Percentiles rank a stretch among this genome's conserved stretches.
Evolutionary conservation across 2,113 vertebrate species (phyloP).

Genomic region (Tragelaphus scriptus): DNA sequence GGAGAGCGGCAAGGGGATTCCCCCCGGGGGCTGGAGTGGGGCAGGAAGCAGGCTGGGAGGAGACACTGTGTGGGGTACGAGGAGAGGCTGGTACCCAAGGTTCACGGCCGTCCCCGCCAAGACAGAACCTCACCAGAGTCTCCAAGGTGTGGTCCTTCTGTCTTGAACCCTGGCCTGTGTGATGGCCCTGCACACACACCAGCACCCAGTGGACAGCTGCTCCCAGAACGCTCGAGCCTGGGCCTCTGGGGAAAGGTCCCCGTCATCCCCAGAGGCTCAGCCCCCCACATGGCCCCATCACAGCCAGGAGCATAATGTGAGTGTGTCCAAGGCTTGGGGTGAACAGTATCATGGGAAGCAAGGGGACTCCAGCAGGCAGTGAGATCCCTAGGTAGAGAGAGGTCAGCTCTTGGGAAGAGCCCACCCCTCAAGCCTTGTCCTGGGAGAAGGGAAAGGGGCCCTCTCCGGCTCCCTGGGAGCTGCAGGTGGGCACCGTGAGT

Average conservation of each 20-base stretch:
- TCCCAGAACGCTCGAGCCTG: fast-evolving
- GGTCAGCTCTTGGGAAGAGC: neutral
- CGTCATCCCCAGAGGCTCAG: fast-evolving
- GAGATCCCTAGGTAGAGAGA: neutral
- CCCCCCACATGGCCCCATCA: neutral
- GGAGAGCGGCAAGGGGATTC: fast-evolving
- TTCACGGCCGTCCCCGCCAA: fast-evolving
- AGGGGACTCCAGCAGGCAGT: fast-evolving
- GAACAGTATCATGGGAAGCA: fast-evolving
- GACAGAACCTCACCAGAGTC: neutral
- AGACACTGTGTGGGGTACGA: fast-evolving
- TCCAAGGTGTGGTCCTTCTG: fast-evolving
- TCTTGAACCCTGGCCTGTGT: too few relatives aligned
- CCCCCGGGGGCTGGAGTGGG: fast-evolving
- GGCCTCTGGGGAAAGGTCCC: neutral
- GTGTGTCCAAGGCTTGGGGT: fast-evolving
- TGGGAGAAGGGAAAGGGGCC: fast-evolving
- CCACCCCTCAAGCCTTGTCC: fast-evolving
- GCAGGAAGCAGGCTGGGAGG: fast-evolving
- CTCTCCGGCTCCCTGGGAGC: fast-evolving
- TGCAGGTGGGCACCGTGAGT: fast-evolving
- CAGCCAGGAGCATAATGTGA: neutral
- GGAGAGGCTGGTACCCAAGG: fast-evolving
- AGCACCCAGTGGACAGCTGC: fast-evolving
- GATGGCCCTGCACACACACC: fast-evolving